phyloP scores from a whole-genome alignment of 2,113 vertebrate genomes.

The Labeo rohita region DNA sequence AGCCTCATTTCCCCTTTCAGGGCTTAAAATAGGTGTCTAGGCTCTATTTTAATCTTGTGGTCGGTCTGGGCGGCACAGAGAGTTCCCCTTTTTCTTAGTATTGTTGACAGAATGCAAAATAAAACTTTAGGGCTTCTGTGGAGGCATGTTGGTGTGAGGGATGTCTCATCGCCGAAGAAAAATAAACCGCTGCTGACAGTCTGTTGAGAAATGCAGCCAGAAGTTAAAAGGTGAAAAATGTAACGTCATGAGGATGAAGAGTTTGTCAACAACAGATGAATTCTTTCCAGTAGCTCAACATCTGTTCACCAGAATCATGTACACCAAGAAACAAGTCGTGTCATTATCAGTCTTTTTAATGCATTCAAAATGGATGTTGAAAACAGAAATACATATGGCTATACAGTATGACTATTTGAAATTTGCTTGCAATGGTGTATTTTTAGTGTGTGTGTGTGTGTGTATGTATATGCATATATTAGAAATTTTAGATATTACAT shows the following conservation, averaged over 20 bases:
- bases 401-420: not conserved
- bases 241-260: constrained; percentile 15
- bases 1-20: constrained; percentile 64
- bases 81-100: constrained; percentile 61
- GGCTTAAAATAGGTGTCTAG: constrained; percentile 62
- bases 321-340: constrained; percentile 2
- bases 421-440: not conserved
- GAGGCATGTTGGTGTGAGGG: constrained; percentile 31
- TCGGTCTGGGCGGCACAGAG: constrained; percentile 53
- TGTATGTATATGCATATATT: too few species aligned
- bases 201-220: constrained; percentile 26
- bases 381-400: not conserved
- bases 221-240: constrained; percentile 26
- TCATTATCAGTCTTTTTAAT: not conserved
- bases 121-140: constrained; percentile 35
- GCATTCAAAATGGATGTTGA: not conserved
- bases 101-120: constrained; percentile 54
- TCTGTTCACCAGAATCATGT: constrained; percentile 26
- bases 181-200: constrained; percentile 18
- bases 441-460: too few species aligned
- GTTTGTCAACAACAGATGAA: constrained; percentile 3
- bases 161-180: constrained; percentile 30
- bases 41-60: constrained; percentile 67
- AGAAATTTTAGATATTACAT: too few species aligned
- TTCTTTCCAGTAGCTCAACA: constrained; percentile 19